Evolutionary conservation across 2,797 vertebrate genomes (phyloP).

Genomic region (Myoxocephalus aenaeus): DNA sequence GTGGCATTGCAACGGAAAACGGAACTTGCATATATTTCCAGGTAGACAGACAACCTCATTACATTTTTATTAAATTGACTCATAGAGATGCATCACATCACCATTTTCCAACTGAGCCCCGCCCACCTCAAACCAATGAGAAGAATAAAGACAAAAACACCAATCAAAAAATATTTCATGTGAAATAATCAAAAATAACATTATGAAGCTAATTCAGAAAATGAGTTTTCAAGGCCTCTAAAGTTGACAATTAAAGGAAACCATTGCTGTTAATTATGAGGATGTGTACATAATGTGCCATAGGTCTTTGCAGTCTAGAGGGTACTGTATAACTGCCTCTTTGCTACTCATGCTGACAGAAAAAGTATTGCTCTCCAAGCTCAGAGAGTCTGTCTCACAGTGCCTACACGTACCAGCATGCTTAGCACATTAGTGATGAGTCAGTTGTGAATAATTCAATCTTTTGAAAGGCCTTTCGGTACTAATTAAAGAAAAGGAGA

Average conservation of each 20-base stretch:
- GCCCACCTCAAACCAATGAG: background rate
- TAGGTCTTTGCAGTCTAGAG: constrained; percentile 17
- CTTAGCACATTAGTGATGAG: constrained; percentile 37
- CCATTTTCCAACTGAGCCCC: background rate
- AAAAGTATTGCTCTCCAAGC: constrained; percentile 25
- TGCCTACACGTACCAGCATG: constrained; percentile 58
- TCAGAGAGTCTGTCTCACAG: constrained; percentile 13
- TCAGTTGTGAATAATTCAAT: constrained; percentile 38
- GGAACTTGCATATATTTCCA: too few species aligned
- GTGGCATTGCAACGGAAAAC: too few species aligned
- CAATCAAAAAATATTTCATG: background rate
- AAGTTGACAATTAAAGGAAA: constrained; percentile 2
- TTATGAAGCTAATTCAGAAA: background rate
- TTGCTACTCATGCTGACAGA: constrained; percentile 10
- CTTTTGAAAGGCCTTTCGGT: constrained; percentile 15
- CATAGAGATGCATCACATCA: background rate
- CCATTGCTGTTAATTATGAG: constrained; percentile 17
- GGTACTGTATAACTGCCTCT: constrained; percentile 9
- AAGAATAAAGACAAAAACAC: background rate
- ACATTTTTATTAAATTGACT: constrained; percentile 22
- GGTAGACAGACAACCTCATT: background rate
- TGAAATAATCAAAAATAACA: constrained; percentile 1
- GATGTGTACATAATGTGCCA: background rate
- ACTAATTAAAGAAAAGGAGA: background rate
- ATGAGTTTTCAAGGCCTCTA: constrained; percentile 13